Conservation (phyloP, 1,140 invertebrate genomes). For the Monochamus saltuarius region DNA sequence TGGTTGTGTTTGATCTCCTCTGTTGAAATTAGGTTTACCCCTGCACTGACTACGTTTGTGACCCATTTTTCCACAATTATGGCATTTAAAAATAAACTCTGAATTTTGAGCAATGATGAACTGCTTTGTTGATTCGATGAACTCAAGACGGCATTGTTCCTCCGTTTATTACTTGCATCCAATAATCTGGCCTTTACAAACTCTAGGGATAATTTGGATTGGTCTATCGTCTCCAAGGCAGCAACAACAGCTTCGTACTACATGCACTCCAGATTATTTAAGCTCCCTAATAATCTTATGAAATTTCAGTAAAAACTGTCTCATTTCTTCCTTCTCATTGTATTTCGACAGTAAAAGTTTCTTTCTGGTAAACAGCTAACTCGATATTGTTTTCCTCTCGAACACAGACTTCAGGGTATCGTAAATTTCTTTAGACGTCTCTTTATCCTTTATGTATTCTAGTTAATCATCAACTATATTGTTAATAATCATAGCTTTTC, state of each 20-base stretch:
- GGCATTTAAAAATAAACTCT: not conserved
- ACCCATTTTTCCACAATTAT: not conserved
- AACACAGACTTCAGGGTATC: conserved; percentile 8
- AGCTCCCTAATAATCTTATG: conserved; percentile 12
- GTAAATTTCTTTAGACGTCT: conserved; percentile 13
- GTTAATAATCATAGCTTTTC: conserved; percentile 16
- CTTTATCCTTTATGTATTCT: conserved; percentile 17
- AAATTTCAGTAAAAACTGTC: conserved; percentile 10
- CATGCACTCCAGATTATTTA: not conserved
- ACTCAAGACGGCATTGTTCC: not conserved
- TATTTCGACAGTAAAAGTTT: conserved; percentile 16
- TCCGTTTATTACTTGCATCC: not conserved
- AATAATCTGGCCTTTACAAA: conserved; percentile 12
- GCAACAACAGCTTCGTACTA: not conserved
- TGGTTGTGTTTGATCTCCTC: not conserved
- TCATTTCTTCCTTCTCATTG: conserved; percentile 1
- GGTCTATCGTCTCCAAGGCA: conserved; percentile 17
- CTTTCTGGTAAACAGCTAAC: conserved; percentile 11
- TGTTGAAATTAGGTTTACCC: not conserved
- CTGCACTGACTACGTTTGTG: not conserved
- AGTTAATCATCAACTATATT: conserved; percentile 12
- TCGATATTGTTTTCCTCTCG: not conserved
- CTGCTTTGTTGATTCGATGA: not conserved
- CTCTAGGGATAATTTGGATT: conserved; percentile 1
- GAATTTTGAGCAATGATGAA: not conserved